Base-by-base conservation (phyloP, 2,797 vertebrate species). In the Pristis pectinata region DNA sequence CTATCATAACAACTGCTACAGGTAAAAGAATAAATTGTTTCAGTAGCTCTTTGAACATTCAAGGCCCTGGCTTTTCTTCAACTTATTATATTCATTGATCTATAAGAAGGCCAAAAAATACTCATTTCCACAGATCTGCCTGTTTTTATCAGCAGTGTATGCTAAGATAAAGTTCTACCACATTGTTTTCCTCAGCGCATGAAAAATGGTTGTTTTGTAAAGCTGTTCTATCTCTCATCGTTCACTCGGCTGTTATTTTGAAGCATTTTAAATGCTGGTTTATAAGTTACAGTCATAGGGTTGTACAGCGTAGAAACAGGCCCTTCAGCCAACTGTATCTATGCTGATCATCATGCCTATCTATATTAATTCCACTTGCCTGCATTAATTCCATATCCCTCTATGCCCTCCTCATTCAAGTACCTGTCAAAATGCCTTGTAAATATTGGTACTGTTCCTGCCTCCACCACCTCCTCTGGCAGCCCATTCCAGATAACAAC, bases 1-100 rank as follows among this genome's bases (percentile, higher is more conserved):
- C 96, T 99, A 99, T 95, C 97, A 99, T 96, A 99, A 99, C 95
- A 99, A 99, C 97, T 99, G 99, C 97, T 99, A 99, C 98, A 98
- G 98, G 99, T 99, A 96, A 97, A 95, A 0, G 37, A 37, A 37
- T 67, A 10, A 53, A 37, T 56, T 27, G 19, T 44, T 76, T n/a
- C 56, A 64, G 61, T 67, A n/a, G n/a, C 10, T 64, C 91, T 64
- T 19, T 91, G 61, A 67, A 41, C 87, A 24, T 13, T 64, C n/a
- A 67, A 91, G 59, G 17, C 19, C 91, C 59, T 41, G 37, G 61
- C 19, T 41, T 67, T 64, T 67, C 91, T 9, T 91, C 87, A 91
- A 37, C 37, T 67, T 91, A 64, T 67, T 91, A 91, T 64, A 37
- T 37, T 91, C 59, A 6, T 7, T 89, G 85, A 19, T 19, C 15